Percentiles rank a stretch among this genome's conserved stretches.
phyloP scores from a whole-genome alignment of 1,140 invertebrate species.

The Octopus sinensis region DNA sequence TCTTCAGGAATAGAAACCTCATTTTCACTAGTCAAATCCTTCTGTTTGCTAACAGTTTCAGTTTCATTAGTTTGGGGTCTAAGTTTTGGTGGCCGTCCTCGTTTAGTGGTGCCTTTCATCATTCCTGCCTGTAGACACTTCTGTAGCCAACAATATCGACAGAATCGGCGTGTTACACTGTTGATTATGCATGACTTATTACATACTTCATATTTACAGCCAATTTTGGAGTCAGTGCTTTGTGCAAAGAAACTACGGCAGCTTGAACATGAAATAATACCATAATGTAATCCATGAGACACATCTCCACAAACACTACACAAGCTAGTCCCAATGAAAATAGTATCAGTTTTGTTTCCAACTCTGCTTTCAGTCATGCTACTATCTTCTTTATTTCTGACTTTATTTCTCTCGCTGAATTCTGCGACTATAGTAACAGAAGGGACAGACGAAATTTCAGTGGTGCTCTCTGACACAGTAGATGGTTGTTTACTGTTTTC shows the following conservation, averaged over 20 bases:
- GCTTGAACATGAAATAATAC: not conserved
- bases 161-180: not conserved
- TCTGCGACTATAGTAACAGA: too few relatives aligned
- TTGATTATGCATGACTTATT: not conserved
- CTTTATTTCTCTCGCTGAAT: too few relatives aligned
- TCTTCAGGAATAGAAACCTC: not conserved
- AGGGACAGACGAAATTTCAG: too few relatives aligned
- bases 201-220: not conserved
- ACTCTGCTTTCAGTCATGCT: too few relatives aligned
- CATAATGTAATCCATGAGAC: not conserved
- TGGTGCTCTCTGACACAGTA: too few relatives aligned
- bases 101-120: not conserved
- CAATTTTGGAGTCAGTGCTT: not conserved
- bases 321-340: too few relatives aligned
- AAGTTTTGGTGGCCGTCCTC: not conserved
- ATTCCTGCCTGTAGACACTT: not conserved
- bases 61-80: not conserved
- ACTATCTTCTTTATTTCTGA: too few relatives aligned
- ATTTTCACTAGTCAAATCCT: not conserved
- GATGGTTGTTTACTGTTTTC: too few relatives aligned
- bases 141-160: not conserved
- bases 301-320: not conserved
- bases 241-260: not conserved
- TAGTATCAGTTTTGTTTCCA: too few relatives aligned
- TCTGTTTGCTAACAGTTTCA: not conserved